phyloP scores from a whole-genome alignment of 1,140 invertebrate species.

The Drosophila mauritiana region DNA sequence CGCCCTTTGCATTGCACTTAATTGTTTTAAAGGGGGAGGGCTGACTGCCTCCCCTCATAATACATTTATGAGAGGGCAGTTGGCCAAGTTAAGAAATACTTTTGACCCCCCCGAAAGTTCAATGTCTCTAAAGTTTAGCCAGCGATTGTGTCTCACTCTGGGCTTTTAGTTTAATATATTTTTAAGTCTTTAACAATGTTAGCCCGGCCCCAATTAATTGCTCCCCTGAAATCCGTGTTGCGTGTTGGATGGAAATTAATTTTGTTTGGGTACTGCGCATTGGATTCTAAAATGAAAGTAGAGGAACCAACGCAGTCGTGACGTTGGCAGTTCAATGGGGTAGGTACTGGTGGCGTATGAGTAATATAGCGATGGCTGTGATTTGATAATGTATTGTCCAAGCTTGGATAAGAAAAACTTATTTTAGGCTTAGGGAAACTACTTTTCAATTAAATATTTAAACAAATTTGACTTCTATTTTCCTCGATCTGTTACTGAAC shows the following conservation, averaged over 20 bases:
- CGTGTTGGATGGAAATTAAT: constrained; percentile 50
- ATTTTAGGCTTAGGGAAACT: neutral
- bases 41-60: constrained; percentile 5
- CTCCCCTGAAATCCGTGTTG: constrained; percentile 18
- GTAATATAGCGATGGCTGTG: constrained; percentile 46
- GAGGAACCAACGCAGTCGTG: constrained; percentile 17
- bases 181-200: constrained; percentile 44
- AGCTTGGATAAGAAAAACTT: neutral
- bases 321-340: constrained; percentile 23
- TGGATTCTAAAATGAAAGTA: constrained; percentile 27
- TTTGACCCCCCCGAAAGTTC: constrained; percentile 35
- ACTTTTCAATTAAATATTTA: neutral
- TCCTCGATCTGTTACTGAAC: too few relatives aligned
- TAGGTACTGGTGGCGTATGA: constrained; percentile 43
- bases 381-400: constrained; percentile 14
- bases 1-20: constrained; percentile 43
- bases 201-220: constrained; percentile 20
- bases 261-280: constrained; percentile 54
- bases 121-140: constrained; percentile 40
- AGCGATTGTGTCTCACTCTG: constrained; percentile 22
- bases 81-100: constrained; percentile 22
- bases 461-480: too few relatives aligned
- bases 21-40: constrained; percentile 30
- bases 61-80: constrained; percentile 21
- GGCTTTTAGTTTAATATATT: constrained; percentile 24